Base-by-base conservation (phyloP, 30 jellyfish, hydroid and myxozoan genomes). In the Turritopsis rubra region DNA sequence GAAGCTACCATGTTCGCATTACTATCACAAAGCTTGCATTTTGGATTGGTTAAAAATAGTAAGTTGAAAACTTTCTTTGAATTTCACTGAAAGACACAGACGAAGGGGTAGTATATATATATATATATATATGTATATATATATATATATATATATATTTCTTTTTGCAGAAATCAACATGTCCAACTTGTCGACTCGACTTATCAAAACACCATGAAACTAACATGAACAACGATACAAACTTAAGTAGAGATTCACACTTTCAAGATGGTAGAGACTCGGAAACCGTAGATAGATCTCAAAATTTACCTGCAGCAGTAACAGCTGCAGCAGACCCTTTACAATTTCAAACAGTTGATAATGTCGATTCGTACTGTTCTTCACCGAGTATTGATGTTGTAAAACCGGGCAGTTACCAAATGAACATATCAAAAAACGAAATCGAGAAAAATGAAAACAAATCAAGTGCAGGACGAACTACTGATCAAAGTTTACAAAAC, bases 141-240 rank as follows among this genome's bases (percentile, higher is more conserved):
- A 3, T 5, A 41, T 24, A 29, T 20, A 74, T 23, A 74, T 7
- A 1, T 13, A 16, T 74, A 17, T 23, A 7, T 0, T 74, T n/a
- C 28, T 79, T 79, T 31, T 53, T 53, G 29, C 53, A 80, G 87
- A 80, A 80, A 80, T 80, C 87, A 19, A 80, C 87, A 1, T 80
- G 87, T n/a, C 87, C 87, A 17, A 31, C 87, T 19, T 80, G 87
- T 54, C 87, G 87, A 22, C 53, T 1, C 17, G 87, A 80, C 53
- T 70, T 80, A 16, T 1, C 54, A 74, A 74, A 26, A 74, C 54
- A 74, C 13, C 60, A 41, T 13, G 60, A 41, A 5, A 13, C 60
- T 3, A 41, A 5, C 60, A 41, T 41, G 13, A 41, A 41, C 60
- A 41, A 5, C 72, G 72, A 18, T 3, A 22, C 76, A 66, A 17